A percentile compares a stretch with the other conserved stretches of the same genome.
Evolutionary conservation across 2,797 vertebrate genomes (phyloP).

Genomic region (Etheostoma perlongum): DNA sequence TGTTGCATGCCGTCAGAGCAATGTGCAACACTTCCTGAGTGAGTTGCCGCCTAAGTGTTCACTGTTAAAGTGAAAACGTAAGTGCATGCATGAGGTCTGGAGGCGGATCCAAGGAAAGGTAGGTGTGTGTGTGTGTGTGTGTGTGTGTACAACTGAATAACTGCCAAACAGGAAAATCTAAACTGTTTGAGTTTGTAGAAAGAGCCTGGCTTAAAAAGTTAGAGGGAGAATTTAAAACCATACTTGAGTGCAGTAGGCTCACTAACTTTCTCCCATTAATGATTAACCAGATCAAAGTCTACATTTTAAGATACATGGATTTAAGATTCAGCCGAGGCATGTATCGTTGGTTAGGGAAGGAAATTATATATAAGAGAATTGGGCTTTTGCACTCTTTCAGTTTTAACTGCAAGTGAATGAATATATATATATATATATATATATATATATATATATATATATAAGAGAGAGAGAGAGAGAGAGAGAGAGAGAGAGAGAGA

Average conservation of each 20-base stretch:
- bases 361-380: neutral
- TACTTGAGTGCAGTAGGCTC: neutral
- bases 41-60: conserved; percentile 68
- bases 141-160: conserved; percentile 51
- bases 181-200: conserved; percentile 12
- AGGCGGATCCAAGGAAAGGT: conserved; percentile 73
- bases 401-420: conserved; percentile 4
- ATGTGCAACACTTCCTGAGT: conserved; percentile 81
- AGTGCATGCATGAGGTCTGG: conserved; percentile 73
- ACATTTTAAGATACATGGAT: conserved; percentile 24
- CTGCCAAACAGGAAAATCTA: conserved; percentile 42
- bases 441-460: no score
- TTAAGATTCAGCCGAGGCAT: neutral
- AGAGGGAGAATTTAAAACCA: neutral
- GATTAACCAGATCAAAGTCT: conserved; percentile 59
- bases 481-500: no score
- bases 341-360: neutral
- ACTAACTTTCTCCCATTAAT: conserved; percentile 41
- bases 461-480: no score
- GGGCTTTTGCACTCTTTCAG: neutral
- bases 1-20: conserved; percentile 60
- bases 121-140: conserved; percentile 40
- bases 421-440: no score
- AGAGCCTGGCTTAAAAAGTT: conserved; percentile 2
- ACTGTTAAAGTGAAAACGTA: conserved; percentile 85